A percentile compares a stretch with the other conserved stretches of the same genome.
Conservation (phyloP, 64 coral and sea anemone genomes). For the Pocillopora verrucosa region DNA sequence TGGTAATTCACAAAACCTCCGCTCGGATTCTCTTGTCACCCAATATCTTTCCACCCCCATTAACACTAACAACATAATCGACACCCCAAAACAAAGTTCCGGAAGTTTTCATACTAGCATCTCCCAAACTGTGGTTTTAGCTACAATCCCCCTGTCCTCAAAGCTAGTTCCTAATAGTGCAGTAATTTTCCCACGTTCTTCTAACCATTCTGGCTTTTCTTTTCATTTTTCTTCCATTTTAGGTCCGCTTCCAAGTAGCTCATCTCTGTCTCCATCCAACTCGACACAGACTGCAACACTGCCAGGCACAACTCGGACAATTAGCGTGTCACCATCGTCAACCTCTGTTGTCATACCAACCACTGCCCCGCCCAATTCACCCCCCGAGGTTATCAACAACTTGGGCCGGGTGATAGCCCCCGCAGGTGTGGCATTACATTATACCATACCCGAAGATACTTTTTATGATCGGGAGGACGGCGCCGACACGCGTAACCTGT, state of each 20-base stretch:
- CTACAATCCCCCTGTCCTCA: background rate
- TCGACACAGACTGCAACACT: slow-evolving; percentile 7
- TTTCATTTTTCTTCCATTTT: slow-evolving; percentile 28
- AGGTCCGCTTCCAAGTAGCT: slow-evolving; percentile 33
- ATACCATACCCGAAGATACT: slow-evolving; percentile 55
- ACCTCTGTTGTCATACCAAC: background rate
- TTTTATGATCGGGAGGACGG: slow-evolving; percentile 80
- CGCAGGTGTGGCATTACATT: slow-evolving; percentile 68
- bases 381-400: slow-evolving; percentile 51
- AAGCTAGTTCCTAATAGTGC: background rate
- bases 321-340: background rate
- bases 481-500: slow-evolving; percentile 59
- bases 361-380: slow-evolving; percentile 13
- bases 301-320: background rate
- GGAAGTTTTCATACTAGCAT: background rate
- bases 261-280: slow-evolving; percentile 14
- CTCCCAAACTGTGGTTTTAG: slow-evolving; percentile 27
- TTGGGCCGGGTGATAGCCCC: slow-evolving; percentile 70
- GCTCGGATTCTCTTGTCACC: background rate
- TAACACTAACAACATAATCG: background rate
- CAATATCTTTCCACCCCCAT: background rate
- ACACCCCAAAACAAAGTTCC: background rate
- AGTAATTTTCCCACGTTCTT: background rate
- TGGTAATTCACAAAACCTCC: background rate
- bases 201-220: background rate